Evolutionary conservation across 2,113 vertebrate genomes (phyloP).

Genomic region (Mola mola): DNA sequence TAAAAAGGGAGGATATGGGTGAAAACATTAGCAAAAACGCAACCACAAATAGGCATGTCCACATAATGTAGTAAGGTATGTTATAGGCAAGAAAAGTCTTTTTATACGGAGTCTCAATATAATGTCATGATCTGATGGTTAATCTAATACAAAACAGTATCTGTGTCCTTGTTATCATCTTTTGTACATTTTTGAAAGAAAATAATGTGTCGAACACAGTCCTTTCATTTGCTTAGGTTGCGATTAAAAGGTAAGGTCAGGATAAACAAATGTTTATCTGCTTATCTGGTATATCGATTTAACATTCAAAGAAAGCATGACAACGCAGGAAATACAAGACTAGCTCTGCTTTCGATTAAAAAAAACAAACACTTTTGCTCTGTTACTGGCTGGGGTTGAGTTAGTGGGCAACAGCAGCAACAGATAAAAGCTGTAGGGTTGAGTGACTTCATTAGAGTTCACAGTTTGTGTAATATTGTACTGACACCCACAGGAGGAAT

Average conservation of each 20-base stretch:
- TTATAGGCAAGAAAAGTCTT: neutral
- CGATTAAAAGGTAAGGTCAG: too few species aligned
- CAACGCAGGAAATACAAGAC: too few species aligned
- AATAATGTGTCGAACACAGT: too few species aligned
- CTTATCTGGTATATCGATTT: too few species aligned
- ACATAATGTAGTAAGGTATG: neutral
- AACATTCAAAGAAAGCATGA: too few species aligned
- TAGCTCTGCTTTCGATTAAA: too few species aligned
- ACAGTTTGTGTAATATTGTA: neutral
- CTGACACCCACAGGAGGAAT: neutral
- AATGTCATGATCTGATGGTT: neutral
- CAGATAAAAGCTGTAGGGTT: neutral
- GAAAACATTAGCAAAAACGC: neutral
- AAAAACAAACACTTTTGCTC: neutral
- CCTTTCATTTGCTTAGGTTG: too few species aligned
- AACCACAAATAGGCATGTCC: neutral
- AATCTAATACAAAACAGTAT: neutral
- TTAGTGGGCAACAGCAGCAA: neutral
- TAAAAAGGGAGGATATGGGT: slow-evolving; percentile 22
- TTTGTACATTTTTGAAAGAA: too few species aligned
- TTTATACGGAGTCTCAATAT: neutral
- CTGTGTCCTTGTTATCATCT: too few species aligned
- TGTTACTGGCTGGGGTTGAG: neutral
- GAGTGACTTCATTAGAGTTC: too few species aligned
- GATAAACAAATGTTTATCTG: too few species aligned